Evolutionary conservation across 2,797 vertebrate species (phyloP).

Genomic region (Lagocephalus sceleratus): DNA sequence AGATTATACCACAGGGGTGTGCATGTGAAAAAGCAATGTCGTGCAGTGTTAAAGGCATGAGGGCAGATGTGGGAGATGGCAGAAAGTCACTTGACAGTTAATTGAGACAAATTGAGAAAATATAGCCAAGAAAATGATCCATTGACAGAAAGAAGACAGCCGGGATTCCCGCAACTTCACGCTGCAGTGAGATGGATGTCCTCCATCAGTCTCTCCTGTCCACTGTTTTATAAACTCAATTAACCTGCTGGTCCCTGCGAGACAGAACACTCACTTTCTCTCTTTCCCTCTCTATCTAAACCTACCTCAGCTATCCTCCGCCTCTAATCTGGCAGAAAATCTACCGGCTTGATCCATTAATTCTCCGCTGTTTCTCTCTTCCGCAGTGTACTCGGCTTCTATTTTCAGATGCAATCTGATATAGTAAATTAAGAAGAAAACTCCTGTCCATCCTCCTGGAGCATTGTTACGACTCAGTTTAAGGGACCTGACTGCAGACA

Average conservation of each 20-base stretch:
- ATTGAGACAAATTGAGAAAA: constrained; percentile 46
- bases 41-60: neutral
- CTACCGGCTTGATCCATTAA: constrained; percentile 27
- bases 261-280: constrained; percentile 33
- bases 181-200: constrained; percentile 59
- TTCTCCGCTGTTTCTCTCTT: constrained; percentile 14
- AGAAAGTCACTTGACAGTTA: constrained; percentile 12
- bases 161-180: constrained; percentile 41
- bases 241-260: constrained; percentile 55
- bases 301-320: constrained; percentile 21
- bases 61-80: neutral
- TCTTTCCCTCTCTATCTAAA: constrained; percentile 46
- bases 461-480: neutral
- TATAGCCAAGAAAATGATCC: constrained; percentile 14
- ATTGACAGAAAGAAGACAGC: constrained; percentile 42
- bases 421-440: constrained; percentile 24
- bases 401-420: constrained; percentile 8
- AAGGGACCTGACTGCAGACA: neutral
- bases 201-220: constrained; percentile 64
- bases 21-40: neutral
- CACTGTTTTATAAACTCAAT: constrained; percentile 70
- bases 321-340: constrained; percentile 43
- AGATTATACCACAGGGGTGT: neutral
- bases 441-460: neutral
- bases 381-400: constrained; percentile 5